Conservation (phyloP, 2,113 vertebrate genomes). For the Tympanuchus pallidicinctus region DNA sequence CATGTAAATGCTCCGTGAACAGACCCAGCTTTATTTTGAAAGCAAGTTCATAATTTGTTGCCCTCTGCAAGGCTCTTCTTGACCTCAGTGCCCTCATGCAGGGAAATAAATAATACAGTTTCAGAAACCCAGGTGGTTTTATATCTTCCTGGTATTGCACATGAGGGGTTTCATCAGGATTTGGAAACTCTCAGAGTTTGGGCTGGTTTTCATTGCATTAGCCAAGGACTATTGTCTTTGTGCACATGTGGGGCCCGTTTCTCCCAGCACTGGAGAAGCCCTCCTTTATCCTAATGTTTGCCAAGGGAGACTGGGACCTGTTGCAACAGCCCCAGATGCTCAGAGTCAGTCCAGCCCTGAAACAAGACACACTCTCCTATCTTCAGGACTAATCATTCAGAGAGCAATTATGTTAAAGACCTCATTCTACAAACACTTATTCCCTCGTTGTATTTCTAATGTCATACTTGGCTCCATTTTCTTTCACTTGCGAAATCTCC, state of each 20-base stretch:
- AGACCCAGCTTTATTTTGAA: background rate
- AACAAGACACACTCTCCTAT: conserved; percentile 24
- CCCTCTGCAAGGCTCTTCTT: background rate
- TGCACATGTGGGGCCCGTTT: background rate
- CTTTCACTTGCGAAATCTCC: background rate
- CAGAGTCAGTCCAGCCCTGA: background rate
- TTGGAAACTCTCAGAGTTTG: background rate
- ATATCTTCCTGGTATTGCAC: background rate
- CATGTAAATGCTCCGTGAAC: background rate
- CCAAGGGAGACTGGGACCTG: background rate
- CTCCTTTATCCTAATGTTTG: background rate
- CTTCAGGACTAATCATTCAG: background rate
- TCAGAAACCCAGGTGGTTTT: background rate
- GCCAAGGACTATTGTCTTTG: background rate
- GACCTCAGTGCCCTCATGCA: background rate
- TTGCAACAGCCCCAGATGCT: background rate
- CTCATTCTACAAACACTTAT: background rate
- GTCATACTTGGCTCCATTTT: background rate
- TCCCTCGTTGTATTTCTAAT: background rate
- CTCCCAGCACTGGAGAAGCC: background rate
- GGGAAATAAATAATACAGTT: background rate
- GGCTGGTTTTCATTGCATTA: background rate
- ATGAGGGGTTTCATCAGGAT: background rate
- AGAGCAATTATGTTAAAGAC: background rate
- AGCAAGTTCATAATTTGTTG: background rate